Base-by-base conservation (phyloP, 2,797 vertebrate species). In the Anguilla megastoma region DNA sequence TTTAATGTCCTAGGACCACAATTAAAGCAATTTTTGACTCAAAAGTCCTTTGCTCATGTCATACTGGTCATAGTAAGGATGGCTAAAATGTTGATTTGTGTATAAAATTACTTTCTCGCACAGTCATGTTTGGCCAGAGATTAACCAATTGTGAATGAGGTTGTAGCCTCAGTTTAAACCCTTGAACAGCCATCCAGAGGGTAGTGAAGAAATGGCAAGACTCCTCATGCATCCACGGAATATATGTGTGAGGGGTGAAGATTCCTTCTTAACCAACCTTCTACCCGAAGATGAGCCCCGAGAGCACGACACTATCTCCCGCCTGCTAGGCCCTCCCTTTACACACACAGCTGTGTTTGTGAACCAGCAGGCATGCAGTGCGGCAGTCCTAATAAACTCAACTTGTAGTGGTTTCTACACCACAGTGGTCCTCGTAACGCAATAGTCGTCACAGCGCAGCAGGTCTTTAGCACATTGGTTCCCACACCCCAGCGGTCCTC, bases 311-410 rank as follows among this genome's bases (percentile, higher is more conserved):
- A 24, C 79, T 82, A 45, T 82, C 41, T 45, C 45, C 79, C 9
- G 18, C 45, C 79, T 50, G 41, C 79, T 9, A 24, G 79, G 79
- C 21, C 79, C 79, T 82, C 41, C 21, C 18, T 82, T 50, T 9
- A 82, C 41, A 50, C 33, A 76, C 79, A 82, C 79, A 82, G 79
- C 79, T 82, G 79, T 82, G 79, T 82, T 82, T 82, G 41, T 50
- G 41, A 82, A 50, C 41, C 79, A 82, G 79, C 79, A 6, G 79
- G 79, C 60, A 85, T 33, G 54, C 60, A 50, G 79, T 2, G 79
- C 45, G 9, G 21, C 41, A 24, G 41, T 50, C 41, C 18, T 24
- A 48, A n/a, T 45, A 50, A 82, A 45, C n/a, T 82, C 79, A n/a
- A 50, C 79, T 24, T n/a, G 41, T 6, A n/a, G 79, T 50, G 79